These are phyloP conservation scores for Diorhabda carinulata DNA, from an alignment of 1,140 invertebrate species.

Conservation along the genomic window DNA sequence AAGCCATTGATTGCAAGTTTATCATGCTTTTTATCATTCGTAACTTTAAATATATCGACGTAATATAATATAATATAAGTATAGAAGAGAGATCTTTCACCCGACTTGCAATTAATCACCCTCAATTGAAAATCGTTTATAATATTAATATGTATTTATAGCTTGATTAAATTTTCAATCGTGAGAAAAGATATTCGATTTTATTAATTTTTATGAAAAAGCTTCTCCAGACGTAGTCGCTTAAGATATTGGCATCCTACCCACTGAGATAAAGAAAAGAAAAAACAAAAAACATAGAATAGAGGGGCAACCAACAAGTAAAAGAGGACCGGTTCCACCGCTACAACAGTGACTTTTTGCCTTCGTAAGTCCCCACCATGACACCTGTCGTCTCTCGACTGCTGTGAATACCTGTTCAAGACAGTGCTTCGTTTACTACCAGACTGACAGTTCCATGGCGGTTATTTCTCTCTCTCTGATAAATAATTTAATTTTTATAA, in stretches of 20 bases:
- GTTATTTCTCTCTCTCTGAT: not conserved
- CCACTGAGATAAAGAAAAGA: not conserved
- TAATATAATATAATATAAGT: no score
- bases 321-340: conserved; percentile 12
- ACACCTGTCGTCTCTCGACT: conserved; percentile 9
- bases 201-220: no score
- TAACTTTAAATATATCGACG: no score
- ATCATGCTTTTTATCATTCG: no score
- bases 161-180: no score
- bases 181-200: no score
- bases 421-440: conserved; percentile 10
- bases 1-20: no score
- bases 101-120: no score
- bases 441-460: conserved; percentile 9
- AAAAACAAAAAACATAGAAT: not conserved
- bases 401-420: conserved; percentile 3
- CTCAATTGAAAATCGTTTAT: no score
- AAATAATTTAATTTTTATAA: not conserved
- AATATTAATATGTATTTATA: no score
- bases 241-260: not conserved
- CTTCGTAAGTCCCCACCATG: conserved; percentile 11
- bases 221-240: not conserved
- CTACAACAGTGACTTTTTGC: conserved; percentile 14
- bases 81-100: no score
- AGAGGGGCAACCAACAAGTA: not conserved